A percentile compares a stretch with the other conserved stretches of the same genome.
Evolutionary conservation across 2,888 invertebrate genomes (phyloP).

Genomic region (Aleiodes leptofemur): DNA sequence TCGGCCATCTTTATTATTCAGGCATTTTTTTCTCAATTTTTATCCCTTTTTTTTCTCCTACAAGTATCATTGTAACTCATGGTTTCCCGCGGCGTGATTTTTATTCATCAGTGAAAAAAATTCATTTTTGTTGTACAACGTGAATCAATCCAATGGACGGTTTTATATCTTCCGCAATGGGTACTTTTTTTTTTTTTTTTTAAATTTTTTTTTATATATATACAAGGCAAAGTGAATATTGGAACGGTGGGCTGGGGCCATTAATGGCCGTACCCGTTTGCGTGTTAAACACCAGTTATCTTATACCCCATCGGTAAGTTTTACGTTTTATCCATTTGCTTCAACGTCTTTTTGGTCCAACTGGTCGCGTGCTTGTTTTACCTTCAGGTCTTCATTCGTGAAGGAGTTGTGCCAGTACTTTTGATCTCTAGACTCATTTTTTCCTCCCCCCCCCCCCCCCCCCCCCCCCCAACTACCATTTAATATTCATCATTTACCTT

Average conservation of each 20-base stretch:
- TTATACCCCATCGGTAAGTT: conserved; percentile 68
- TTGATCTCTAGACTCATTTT: conserved; percentile 8
- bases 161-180: conserved; percentile 33
- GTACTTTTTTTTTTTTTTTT: conserved; percentile 9
- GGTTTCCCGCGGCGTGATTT: conserved; percentile 31
- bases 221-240: conserved; percentile 61
- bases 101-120: conserved; percentile 25
- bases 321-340: conserved; percentile 65
- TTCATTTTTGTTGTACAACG: conserved; percentile 28
- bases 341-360: conserved; percentile 58
- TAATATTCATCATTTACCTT: not conserved
- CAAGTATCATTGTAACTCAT: conserved; percentile 20
- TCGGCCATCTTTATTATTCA: not conserved
- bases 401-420: conserved; percentile 45
- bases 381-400: conserved; percentile 67
- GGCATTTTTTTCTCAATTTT: not conserved
- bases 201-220: no score
- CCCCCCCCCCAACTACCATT: not conserved
- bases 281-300: conserved; percentile 72
- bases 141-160: conserved; percentile 35
- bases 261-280: conserved; percentile 67
- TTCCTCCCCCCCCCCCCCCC: no score
- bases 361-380: conserved; percentile 67
- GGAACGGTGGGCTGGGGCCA: conserved; percentile 62
- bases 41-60: not conserved